Conservation (phyloP, 1,140 invertebrate species). For the Eurytemora carolleeae region DNA sequence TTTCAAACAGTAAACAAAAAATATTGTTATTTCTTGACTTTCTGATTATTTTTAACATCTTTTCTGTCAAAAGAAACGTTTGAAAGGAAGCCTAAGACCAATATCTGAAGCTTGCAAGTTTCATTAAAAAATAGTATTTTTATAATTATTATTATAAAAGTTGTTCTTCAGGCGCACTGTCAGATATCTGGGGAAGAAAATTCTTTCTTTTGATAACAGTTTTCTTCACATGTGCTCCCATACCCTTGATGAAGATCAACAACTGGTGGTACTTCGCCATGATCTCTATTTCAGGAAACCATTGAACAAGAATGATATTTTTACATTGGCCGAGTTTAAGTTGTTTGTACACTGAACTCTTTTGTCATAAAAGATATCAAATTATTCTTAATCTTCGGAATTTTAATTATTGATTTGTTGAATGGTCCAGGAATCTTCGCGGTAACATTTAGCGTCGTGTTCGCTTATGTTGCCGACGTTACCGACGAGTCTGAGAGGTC, state of each 20-base stretch:
- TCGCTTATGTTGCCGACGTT: slow-evolving; percentile 99
- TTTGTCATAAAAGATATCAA: too few relatives aligned
- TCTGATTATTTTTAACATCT: neutral
- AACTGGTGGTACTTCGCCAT: slow-evolving; percentile 99
- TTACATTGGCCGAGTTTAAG: too few relatives aligned
- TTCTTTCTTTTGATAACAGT: slow-evolving; percentile 95
- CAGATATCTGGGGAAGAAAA: slow-evolving; percentile 94
- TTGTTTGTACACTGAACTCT: too few relatives aligned
- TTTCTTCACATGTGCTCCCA: slow-evolving; percentile 96
- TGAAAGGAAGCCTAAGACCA: slow-evolving; percentile 88
- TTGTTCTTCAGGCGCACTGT: too few relatives aligned
- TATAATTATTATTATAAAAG: too few relatives aligned
- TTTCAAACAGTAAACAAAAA: too few relatives aligned
- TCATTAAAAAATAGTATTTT: too few relatives aligned
- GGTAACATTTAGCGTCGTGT: slow-evolving; percentile 95
- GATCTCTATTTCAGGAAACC: slow-evolving; percentile 96
- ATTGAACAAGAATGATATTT: too few relatives aligned
- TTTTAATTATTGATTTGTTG: too few relatives aligned
- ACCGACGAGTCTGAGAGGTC: slow-evolving; percentile 82
- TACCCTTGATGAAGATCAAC: slow-evolving; percentile 95
- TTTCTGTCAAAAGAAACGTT: neutral
- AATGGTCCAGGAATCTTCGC: slow-evolving; percentile 96
- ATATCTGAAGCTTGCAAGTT: too few relatives aligned
- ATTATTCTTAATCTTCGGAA: too few relatives aligned
- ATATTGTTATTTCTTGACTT: too few relatives aligned